Base-by-base conservation (phyloP, 1,140 invertebrate species). In the Sarcophaga bullata region DNA sequence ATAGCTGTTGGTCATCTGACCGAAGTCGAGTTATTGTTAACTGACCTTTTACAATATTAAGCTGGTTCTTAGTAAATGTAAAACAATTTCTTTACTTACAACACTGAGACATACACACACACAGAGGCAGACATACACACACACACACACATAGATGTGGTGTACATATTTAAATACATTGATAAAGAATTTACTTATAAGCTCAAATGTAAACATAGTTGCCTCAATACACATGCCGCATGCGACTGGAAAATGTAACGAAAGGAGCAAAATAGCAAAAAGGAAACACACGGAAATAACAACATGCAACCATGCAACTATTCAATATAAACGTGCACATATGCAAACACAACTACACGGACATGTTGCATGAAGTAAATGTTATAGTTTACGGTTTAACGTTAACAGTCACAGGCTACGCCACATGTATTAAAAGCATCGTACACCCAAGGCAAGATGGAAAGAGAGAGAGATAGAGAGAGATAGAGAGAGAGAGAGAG, bases 21-120 rank as follows among this genome's bases (percentile, higher is more conserved):
- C 15, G 25, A 68, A 68, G 17, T 68, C 6, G 8, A n/a, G 10
- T 37, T 75, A n/a, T 11, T 75, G 10, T 58, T 10, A 75, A 75
- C 73, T 75, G 73, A 75, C 73, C 73, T 75, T 75, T 75, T 75
- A 75, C 73, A 75, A 75, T 75, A 75, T 48, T 75, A 75, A 75
- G 46, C 72, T 68, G 58, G 58, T 9, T 68, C 62, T 68, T 25
- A 68, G 62, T 25, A 68, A 17, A 68, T 25, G 9, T 8, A 68
- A 68, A 8, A 68, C 62, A 9, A 68, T 17, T 68, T 10, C 62
- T 68, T 68, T 58, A n/a, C 68, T 73, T 73, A 25, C 17, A 73
- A 37, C 25, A 37, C 4, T 37, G 25, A 37, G 1, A 37, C 1
- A 37, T 4, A 37, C 25, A 37, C 8, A 73, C 8, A 19, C 17